Conservation (phyloP, 2,797 vertebrate genomes). For the Hyperoplus immaculatus region DNA sequence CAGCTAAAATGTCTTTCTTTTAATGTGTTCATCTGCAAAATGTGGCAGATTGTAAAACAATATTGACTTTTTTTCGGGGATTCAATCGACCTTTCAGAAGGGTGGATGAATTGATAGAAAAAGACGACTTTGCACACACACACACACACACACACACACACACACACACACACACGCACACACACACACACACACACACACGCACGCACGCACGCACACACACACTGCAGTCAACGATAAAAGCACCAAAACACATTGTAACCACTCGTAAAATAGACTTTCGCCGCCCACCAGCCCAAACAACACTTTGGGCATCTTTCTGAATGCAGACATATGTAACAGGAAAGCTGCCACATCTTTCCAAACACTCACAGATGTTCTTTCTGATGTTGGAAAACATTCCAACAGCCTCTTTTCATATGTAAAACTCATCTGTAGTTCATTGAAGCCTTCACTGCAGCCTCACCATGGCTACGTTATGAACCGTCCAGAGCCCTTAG, state of each 20-base stretch:
- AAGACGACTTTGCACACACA: too few species aligned
- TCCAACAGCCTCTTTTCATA: neutral
- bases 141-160: too few species aligned
- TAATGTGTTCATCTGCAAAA: neutral
- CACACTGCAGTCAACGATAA: neutral
- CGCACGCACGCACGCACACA: neutral
- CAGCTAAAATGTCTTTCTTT: neutral
- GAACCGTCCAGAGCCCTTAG: too few species aligned
- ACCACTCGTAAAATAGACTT: neutral
- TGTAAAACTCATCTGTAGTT: neutral
- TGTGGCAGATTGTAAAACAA: neutral
- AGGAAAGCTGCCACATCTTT: neutral
- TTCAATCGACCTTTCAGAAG: neutral
- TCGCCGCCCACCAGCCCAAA: constrained; percentile 8
- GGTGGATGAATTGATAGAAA: neutral
- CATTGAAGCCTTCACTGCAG: neutral
- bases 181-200: too few species aligned
- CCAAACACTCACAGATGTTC: neutral
- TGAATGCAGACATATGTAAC: constrained; percentile 20
- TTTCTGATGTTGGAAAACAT: neutral
- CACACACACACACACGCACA: too few species aligned
- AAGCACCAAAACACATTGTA: neutral
- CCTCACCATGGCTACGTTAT: neutral
- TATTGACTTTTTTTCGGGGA: neutral
- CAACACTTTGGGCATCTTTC: constrained; percentile 4